Evolutionary conservation across 2,113 vertebrate genomes (phyloP), one percentile per base, ranked within the genome.

Genomic region (Apus apus): DNA sequence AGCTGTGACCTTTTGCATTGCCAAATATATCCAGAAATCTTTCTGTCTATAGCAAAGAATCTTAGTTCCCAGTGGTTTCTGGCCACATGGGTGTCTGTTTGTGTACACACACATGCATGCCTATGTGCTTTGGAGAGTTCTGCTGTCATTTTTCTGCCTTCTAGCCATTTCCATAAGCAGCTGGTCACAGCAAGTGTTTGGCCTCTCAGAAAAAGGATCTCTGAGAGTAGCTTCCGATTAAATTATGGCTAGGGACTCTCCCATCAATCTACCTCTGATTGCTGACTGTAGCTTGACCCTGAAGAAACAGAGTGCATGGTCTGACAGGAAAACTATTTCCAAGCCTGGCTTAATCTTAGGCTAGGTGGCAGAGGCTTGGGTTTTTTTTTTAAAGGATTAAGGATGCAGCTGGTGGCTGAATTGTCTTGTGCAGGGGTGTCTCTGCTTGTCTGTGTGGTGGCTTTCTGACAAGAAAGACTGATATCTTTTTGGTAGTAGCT

Each of bases 101-200:
- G 62, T 3, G 2, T 36, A 58, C 0, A 5, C 51, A 50, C 0
- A 0, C 19, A 51, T 68, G 56, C 72, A 66, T 8, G 4, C 15
- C 1, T 80, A 13, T 12, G 22, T 78, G 51, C 75, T 86, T 80
- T 87, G 46, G 10, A 75, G 72, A 74, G 23, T 86, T 88, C 90
- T 86, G 32, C 46, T 93, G 53, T 83, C 27, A 3, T 74, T 88
- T 96, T 8, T 90, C 76, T 87, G 67, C 56, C 45, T 90, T 78
- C 36, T 80, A 67, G 56, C 38, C 6, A 7, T 64, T 77, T 86
- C n/a, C 38, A 19, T 21, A 32, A 80, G 43, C 51, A 84, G 53
- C 34, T 68, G 19, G 26, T 87, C 60, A 53, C 64, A 91, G 17
- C 32, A 65, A 89, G 54, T 2, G 1, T 38, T 27, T 54, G 32